These are phyloP conservation scores for Caenorhabditis sp. DNA, from an alignment of 2,888 invertebrate genomes.

Conservation along the genomic window DNA sequence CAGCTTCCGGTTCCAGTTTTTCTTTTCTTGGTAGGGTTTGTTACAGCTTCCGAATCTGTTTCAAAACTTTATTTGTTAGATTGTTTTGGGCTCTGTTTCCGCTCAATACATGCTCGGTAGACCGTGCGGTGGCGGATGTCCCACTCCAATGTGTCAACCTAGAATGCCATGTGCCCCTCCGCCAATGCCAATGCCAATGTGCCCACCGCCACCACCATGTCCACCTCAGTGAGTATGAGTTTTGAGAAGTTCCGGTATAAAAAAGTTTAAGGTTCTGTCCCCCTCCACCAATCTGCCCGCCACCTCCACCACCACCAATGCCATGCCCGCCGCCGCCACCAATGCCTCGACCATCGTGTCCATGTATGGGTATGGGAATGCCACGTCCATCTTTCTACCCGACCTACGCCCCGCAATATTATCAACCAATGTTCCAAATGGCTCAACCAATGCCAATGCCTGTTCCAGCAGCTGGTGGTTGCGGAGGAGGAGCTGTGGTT, in stretches of 20 bases:
- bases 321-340: conserved; percentile 68
- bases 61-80: background rate
- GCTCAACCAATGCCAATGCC: conserved; percentile 49
- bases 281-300: conserved; percentile 73
- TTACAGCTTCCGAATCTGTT: background rate
- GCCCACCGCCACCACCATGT: conserved; percentile 76
- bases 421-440: conserved; percentile 47
- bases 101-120: conserved; percentile 60
- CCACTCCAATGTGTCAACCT: conserved; percentile 58
- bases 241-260: background rate
- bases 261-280: conserved; percentile 67
- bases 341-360: conserved; percentile 65
- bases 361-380: conserved; percentile 45
- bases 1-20: conserved; percentile 18
- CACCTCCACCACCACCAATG: conserved; percentile 74
- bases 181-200: conserved; percentile 67
- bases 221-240: conserved; percentile 67
- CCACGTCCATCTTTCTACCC: conserved; percentile 54
- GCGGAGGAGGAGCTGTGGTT: conserved; percentile 53
- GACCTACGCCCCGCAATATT: conserved; percentile 51
- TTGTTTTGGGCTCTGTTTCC: conserved; percentile 8
- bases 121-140: conserved; percentile 52
- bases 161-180: conserved; percentile 64
- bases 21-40: conserved; percentile 34
- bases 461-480: conserved; percentile 57